These are phyloP conservation scores for Platyrinchus mystaceus DNA, from an alignment of 2,797 vertebrate genomes.

Conservation along the genomic window DNA sequence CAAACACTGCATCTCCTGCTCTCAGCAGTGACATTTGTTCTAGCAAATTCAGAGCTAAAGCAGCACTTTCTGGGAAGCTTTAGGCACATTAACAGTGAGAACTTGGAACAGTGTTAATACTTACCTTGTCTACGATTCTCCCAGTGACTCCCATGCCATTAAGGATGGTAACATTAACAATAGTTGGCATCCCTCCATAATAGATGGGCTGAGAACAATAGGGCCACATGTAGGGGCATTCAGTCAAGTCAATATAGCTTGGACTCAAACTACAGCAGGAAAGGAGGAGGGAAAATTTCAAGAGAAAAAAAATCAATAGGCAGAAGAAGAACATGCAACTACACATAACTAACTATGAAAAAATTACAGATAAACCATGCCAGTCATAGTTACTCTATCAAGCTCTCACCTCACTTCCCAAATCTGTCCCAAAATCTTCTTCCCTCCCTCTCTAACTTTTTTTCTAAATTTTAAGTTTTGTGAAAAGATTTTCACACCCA, in stretches of 20 bases:
- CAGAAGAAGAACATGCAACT: background rate
- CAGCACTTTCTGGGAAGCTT: background rate
- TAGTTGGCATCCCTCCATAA: conserved; percentile 97
- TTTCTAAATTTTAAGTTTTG: background rate
- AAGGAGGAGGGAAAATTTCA: background rate
- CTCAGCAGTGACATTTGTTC: background rate
- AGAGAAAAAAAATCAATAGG: background rate
- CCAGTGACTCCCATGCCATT: conserved; percentile 99
- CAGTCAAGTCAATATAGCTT: conserved; percentile 96
- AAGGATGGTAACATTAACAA: conserved; percentile 96
- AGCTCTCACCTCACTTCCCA: background rate
- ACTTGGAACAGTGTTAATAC: background rate
- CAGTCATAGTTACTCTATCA: background rate
- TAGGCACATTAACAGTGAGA: background rate
- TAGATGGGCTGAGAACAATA: conserved; percentile 99
- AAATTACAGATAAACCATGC: background rate
- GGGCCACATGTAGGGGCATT: conserved; percentile 99
- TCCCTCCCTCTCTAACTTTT: accelerated
- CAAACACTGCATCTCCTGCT: background rate
- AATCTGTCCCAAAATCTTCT: background rate
- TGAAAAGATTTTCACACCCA: background rate
- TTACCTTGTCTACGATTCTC: conserved; percentile 94
- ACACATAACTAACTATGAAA: background rate
- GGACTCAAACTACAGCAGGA: conserved; percentile 86
- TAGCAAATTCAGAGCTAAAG: background rate